These are phyloP conservation scores for Syngnathus floridae DNA, from an alignment of 2,113 vertebrate species.

Conservation along the genomic window DNA sequence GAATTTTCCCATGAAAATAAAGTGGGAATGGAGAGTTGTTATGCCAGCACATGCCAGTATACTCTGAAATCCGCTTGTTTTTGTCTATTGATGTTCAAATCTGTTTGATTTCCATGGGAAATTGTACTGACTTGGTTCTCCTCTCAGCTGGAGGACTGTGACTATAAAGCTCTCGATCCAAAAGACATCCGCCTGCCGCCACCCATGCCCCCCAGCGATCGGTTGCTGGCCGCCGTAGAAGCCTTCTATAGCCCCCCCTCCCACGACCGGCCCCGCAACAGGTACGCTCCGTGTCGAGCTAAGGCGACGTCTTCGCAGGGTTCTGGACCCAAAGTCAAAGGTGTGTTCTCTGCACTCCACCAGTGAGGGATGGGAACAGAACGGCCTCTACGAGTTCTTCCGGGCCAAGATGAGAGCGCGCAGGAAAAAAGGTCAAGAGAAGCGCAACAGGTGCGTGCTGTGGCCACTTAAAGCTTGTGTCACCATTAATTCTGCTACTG, in stretches of 20 bases:
- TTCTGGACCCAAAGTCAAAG: not conserved
- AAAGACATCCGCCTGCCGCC: slow-evolving; percentile 96
- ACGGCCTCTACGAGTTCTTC: slow-evolving; percentile 95
- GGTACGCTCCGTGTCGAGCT: slow-evolving; percentile 59
- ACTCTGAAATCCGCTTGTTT: too few relatives aligned
- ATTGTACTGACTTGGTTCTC: not conserved
- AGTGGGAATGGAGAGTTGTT: too few relatives aligned
- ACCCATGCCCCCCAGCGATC: slow-evolving; percentile 96
- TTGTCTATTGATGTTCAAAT: too few relatives aligned
- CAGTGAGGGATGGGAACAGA: slow-evolving; percentile 99
- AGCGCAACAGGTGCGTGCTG: slow-evolving; percentile 80
- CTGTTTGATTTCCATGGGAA: not conserved
- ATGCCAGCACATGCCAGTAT: too few relatives aligned
- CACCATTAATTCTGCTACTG: too few relatives aligned
- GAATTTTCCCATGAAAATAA: too few relatives aligned
- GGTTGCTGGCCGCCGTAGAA: slow-evolving; percentile 90
- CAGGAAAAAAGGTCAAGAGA: slow-evolving; percentile 90
- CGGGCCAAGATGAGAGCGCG: slow-evolving; percentile 95
- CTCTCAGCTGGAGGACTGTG: slow-evolving; percentile 87
- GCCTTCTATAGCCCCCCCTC: slow-evolving; percentile 98
- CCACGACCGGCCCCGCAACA: slow-evolving; percentile 95
- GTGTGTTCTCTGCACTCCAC: slow-evolving; percentile 11
- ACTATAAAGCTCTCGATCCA: slow-evolving; percentile 94
- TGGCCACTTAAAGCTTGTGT: not conserved
- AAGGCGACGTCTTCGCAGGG: not conserved